Percentiles rank a stretch among this genome's conserved stretches.
Evolutionary conservation across 2,888 invertebrate genomes (phyloP).

Genomic region (Sympetrum striolatum): DNA sequence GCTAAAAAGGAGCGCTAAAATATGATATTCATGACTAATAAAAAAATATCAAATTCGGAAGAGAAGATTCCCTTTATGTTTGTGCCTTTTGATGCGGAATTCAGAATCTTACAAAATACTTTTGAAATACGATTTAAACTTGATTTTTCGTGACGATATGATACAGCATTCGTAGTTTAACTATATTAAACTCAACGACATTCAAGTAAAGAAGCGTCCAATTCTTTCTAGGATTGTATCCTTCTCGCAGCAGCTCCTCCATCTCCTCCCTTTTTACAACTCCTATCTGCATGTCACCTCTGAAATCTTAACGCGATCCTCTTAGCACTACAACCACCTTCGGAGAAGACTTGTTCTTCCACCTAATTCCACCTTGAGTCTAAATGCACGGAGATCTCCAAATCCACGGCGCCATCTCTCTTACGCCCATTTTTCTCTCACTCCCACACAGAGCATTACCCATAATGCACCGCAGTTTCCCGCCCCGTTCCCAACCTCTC

Average conservation of each 20-base stretch:
- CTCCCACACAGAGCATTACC: background rate
- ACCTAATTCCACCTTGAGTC: background rate
- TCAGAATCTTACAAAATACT: no score
- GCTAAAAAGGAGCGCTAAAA: no score
- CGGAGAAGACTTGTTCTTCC: background rate
- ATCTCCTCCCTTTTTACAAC: background rate
- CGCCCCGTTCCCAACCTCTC: background rate
- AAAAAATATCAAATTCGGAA: no score
- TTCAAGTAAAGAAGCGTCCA: no score
- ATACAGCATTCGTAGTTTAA: no score
- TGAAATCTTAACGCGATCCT: background rate
- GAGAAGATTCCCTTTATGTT: no score
- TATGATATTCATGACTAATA: no score
- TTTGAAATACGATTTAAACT: no score
- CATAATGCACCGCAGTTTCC: background rate
- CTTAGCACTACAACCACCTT: background rate
- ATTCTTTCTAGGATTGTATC: no score
- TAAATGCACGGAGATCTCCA: background rate
- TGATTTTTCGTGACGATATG: no score
- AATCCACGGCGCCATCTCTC: background rate
- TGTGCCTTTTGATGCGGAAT: no score
- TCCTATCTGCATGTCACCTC: background rate
- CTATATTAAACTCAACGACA: no score
- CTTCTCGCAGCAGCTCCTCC: background rate
- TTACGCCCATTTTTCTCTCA: background rate